A percentile compares a stretch with the other conserved stretches of the same genome.
Conservation (phyloP, 2,797 vertebrate species). For the Esox masquinongy region DNA sequence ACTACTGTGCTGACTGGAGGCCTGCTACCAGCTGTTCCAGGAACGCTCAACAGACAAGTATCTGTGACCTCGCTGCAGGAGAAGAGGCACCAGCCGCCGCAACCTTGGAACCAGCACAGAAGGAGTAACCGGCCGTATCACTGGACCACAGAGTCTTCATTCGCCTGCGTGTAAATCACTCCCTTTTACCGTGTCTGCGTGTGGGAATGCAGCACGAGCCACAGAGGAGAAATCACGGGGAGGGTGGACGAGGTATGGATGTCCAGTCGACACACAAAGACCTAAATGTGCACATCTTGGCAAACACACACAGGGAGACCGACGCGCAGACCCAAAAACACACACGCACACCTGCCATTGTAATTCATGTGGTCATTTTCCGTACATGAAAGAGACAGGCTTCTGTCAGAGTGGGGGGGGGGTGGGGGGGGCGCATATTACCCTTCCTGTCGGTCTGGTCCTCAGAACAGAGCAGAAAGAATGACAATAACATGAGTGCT, state of each 20-base stretch:
- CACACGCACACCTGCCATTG: constrained; percentile 51
- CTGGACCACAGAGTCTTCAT: constrained; percentile 50
- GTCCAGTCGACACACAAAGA: constrained; percentile 3
- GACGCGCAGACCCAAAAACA: not conserved
- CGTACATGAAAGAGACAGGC: constrained; percentile 54
- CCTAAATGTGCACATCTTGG: not conserved
- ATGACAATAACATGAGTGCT: constrained; percentile 59
- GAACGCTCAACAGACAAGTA: constrained; percentile 38
- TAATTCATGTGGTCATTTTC: constrained; percentile 51
- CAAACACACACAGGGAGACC: constrained; percentile 17
- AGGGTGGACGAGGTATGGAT: constrained; percentile 7
- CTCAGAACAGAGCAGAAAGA: constrained; percentile 48
- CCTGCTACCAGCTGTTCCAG: constrained; percentile 19
- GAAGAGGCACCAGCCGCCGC: not conserved
- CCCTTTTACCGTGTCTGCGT: constrained; percentile 59
- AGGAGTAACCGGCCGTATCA: constrained; percentile 30
- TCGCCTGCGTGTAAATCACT: constrained; percentile 62
- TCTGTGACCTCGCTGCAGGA: constrained; percentile 41
- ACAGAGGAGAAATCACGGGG: constrained; percentile 35
- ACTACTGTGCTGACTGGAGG: constrained; percentile 17
- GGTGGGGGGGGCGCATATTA: constrained; percentile 64
- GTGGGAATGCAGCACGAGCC: constrained; percentile 64
- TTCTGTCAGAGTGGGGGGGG: constrained; percentile 59
- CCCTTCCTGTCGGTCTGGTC: constrained; percentile 52
- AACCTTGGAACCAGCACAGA: constrained; percentile 33